phyloP scores from a whole-genome alignment of 1,140 invertebrate genomes.

The Acyrthosiphon pisum region DNA sequence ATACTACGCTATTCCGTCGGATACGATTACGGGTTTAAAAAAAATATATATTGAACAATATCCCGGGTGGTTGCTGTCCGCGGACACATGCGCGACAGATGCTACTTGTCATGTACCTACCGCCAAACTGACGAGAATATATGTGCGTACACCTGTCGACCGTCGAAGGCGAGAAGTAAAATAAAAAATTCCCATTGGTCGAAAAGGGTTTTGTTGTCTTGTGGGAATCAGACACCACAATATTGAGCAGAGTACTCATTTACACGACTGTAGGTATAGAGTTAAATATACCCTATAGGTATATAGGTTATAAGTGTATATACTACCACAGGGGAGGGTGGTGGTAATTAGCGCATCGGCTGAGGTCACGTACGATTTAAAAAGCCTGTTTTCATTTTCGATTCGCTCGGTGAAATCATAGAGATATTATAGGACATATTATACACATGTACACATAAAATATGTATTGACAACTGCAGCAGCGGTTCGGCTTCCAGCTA shows the following conservation, averaged over 20 bases:
- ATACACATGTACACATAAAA: not conserved
- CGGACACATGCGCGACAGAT: not conserved
- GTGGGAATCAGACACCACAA: not conserved
- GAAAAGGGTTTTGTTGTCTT: not conserved
- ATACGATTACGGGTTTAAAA: not conserved
- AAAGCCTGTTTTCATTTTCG: slow-evolving; percentile 16
- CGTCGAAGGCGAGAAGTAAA: not conserved
- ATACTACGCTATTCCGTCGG: not conserved
- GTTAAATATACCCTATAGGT: not conserved
- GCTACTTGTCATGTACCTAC: not conserved
- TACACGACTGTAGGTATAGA: not conserved
- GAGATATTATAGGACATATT: not conserved
- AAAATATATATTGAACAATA: not conserved
- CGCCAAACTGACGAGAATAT: not conserved
- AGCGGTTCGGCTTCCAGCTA: not conserved
- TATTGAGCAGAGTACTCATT: not conserved
- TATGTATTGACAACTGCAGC: slow-evolving; percentile 32
- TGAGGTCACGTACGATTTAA: not conserved
- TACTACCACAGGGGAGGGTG: too few species aligned
- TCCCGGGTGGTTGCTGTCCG: not conserved
- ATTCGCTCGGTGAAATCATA: slow-evolving; percentile 6
- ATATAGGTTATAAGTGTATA: not conserved
- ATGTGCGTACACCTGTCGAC: not conserved
- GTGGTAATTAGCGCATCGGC: not conserved
- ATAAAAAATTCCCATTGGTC: not conserved